Base-by-base conservation (phyloP, 2,113 vertebrate genomes). In the Hoplias malabaricus region DNA sequence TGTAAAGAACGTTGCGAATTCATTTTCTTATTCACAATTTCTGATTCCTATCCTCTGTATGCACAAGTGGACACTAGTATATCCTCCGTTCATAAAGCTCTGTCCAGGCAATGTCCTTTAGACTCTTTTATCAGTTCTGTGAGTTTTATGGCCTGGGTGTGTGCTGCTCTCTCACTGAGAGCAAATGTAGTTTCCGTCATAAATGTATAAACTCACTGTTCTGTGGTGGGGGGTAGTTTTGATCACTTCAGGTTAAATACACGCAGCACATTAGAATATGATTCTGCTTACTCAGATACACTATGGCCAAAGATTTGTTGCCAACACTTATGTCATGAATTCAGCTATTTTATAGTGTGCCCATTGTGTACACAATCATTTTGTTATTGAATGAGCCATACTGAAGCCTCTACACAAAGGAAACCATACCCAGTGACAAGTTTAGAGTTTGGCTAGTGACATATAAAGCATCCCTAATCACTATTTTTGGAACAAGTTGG, bases 81-180 rank as follows among this genome's bases (percentile, higher is more conserved):
- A 27, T 48, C 11, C 68, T 13, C 42, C 65, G 31, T 69, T 11
- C 56, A 16, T 61, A 13, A 59, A 50, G 33, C 23, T 36, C 19
- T 40, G 33, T 73, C 38, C 23, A 8, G 67, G 42, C 33, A 16
- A 14, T 29, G 78, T 59, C 78, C 83, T 86, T 87, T 85, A 78
- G 73, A 84, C 85, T 74, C 73, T 31, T 79, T 82, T 86, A 85
- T 84, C 79, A 50, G 73, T 16, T 40, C 38, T 42, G 42, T 36
- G 38, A 61, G 54, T 80, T 86, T 85, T 83, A 87, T 84, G 80
- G 74, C 72, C 48, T 53, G 78, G 84, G 84, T 79, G 86, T 84
- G 81, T 83, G 65, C 65, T 50, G 38, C 25, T 82, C n/a, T 67
- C 12, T 63, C 66, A 75, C 10, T 46, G 38, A 78, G 10, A 71